phyloP scores from a whole-genome alignment of 2,113 vertebrate genomes.

The Damaliscus lunatus region DNA sequence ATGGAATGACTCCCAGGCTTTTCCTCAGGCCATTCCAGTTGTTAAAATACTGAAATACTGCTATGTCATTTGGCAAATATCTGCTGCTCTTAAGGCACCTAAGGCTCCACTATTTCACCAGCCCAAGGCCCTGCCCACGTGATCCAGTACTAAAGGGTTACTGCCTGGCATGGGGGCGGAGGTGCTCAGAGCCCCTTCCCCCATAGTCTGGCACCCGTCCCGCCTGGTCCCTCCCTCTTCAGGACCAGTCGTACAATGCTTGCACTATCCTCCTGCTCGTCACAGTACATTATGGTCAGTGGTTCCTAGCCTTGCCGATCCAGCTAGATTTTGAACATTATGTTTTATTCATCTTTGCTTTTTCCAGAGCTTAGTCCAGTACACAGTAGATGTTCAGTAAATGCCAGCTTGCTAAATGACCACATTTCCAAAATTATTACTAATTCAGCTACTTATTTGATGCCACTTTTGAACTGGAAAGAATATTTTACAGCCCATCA shows the following conservation, averaged over 20 bases:
- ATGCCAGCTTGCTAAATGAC: slow-evolving; percentile 38
- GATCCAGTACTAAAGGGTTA: background rate
- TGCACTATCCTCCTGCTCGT: background rate
- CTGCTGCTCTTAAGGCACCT: background rate
- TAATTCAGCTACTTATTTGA: slow-evolving; percentile 49
- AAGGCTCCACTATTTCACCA: background rate
- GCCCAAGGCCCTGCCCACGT: background rate
- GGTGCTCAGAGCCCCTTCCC: background rate
- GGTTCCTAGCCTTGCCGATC: background rate
- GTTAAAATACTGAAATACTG: background rate
- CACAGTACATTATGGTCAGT: background rate
- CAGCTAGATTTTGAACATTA: slow-evolving; percentile 27
- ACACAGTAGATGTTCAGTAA: slow-evolving; percentile 19
- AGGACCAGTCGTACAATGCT: background rate
- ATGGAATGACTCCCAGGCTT: background rate
- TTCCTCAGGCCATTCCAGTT: background rate
- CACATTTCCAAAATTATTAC: slow-evolving; percentile 58
- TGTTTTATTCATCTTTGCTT: slow-evolving; percentile 29
- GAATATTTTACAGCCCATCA: slow-evolving; percentile 59
- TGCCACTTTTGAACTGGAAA: slow-evolving; percentile 58
- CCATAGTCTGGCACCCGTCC: background rate
- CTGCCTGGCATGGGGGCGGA: background rate
- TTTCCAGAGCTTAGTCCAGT: slow-evolving; percentile 25
- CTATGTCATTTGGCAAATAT: background rate
- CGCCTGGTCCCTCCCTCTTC: background rate